phyloP scores from a whole-genome alignment of 2,888 invertebrate genomes.

The Reticulitermes lucifugus region DNA sequence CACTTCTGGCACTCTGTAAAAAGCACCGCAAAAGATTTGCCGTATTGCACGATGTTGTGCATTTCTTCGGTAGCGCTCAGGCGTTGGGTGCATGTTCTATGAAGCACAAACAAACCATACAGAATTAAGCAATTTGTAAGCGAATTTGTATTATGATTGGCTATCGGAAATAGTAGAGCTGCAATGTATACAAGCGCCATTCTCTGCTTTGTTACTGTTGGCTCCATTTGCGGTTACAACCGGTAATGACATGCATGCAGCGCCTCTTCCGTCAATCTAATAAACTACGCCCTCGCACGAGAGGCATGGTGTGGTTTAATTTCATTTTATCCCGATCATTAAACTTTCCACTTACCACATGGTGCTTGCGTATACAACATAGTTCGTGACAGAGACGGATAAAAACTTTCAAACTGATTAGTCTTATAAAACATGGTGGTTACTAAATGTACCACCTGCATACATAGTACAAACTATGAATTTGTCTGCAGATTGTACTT shows the following conservation, averaged over 20 bases:
- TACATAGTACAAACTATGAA: too few species aligned
- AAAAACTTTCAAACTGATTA: conserved; percentile 17
- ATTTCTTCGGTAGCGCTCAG: too few species aligned
- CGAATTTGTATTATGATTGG: background rate
- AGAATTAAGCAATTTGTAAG: background rate
- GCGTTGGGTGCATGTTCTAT: too few species aligned
- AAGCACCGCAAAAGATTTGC: too few species aligned
- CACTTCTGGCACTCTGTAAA: too few species aligned
- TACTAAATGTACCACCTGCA: too few species aligned
- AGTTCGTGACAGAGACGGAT: background rate
- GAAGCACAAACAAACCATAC: background rate
- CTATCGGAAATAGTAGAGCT: background rate
- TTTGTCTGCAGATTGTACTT: too few species aligned
- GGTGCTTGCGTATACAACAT: background rate
- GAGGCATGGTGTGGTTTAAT: background rate
- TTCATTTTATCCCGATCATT: conserved; percentile 19
- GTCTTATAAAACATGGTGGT: background rate
- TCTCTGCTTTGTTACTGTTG: background rate
- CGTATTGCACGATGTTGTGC: too few species aligned
- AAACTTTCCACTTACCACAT: conserved; percentile 15
- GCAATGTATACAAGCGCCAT: background rate
- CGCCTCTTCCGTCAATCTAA: conserved; percentile 17
- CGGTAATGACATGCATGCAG: background rate
- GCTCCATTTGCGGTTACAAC: background rate
- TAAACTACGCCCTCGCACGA: conserved; percentile 15